Base-by-base conservation (phyloP, 1,140 invertebrate genomes). In the Bilobella aurantiaca region DNA sequence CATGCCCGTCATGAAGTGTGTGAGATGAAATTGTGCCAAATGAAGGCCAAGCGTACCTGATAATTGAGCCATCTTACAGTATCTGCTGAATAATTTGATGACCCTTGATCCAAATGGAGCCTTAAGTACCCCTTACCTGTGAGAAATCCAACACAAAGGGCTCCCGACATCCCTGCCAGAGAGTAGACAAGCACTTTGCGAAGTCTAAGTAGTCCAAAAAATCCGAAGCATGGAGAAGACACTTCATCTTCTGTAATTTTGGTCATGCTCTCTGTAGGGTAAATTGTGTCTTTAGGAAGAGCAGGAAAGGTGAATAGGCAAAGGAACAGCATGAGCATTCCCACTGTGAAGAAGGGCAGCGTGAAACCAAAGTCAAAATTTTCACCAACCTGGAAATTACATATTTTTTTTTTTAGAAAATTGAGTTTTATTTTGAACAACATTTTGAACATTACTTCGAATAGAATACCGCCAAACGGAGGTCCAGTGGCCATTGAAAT, bases 401-500 rank as follows among this genome's bases (percentile, higher is more conserved):
- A 53, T 16, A 53, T 16, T 53, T 14, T 53, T 14, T 53, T 53
- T 23, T 18, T 14, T 14, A 14, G 14, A 8, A 53, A 53, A 53
- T 5, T 5, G 21, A 5, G 21, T 18, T 53, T 53, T 23, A 8
- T 23, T 23, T 23, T 8, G 12, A 16, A 53, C n/a, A n/a, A n/a
- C n/a, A n/a, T n/a, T 53, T 23, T 23, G 8, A 23, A 53, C 18
- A 12, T 53, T 14, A 84, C 82, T 77, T 85, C 78, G 75, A 88
- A 94, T 0, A 94, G 78, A 5, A 85, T 84, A 1, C 90, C 90
- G 1, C 90, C 90, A 3, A 93, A 81, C 0, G 89, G 89, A 0
- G 91, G 91, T 0, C 90, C 91, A 3, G 89, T 86, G 60, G 93
- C 93, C 21, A 91, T 81, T 0, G 92, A 92, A 0, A 95, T 76